phyloP scores from a whole-genome alignment of 2,797 vertebrate species.

The Fistularia tabacaria region DNA sequence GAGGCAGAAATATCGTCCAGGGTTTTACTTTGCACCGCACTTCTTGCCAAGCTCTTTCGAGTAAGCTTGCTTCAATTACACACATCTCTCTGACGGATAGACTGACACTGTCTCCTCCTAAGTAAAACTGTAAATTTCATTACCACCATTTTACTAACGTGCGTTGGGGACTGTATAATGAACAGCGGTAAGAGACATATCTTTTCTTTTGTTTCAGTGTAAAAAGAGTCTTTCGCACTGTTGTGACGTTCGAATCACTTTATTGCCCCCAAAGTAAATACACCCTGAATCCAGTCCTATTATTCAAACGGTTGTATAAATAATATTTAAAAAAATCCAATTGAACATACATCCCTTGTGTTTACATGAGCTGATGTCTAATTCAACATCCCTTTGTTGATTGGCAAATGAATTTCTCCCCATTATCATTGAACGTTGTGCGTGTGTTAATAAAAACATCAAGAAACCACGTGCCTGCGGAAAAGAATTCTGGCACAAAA shows the following conservation, averaged over 20 bases:
- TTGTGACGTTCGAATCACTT: constrained; percentile 3
- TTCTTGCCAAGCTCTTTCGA: constrained; percentile 63
- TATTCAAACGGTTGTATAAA: constrained; percentile 9
- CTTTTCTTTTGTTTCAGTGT: too few species aligned
- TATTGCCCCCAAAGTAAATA: constrained; percentile 6
- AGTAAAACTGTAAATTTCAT: constrained; percentile 17
- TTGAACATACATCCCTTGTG: neutral
- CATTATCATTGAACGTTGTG: neutral
- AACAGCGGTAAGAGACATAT: neutral
- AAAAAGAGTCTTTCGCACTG: constrained; percentile 19
- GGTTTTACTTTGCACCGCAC: constrained; percentile 55
- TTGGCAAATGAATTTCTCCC: neutral
- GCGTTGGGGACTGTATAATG: constrained; percentile 4
- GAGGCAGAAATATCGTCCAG: constrained; percentile 61
- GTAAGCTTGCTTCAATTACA: constrained; percentile 50
- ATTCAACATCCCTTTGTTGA: constrained; percentile 1
- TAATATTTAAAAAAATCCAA: too few species aligned
- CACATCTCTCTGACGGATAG: constrained; percentile 26
- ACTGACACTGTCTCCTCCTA: constrained; percentile 24
- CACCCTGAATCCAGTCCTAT: neutral
- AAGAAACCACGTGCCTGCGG: neutral
- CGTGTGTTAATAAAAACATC: neutral
- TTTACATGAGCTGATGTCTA: neutral
- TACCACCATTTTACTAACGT: constrained; percentile 1
- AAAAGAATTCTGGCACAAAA: neutral